Conservation (phyloP, 2,888 invertebrate genomes). For the Orthosia gracilis region DNA sequence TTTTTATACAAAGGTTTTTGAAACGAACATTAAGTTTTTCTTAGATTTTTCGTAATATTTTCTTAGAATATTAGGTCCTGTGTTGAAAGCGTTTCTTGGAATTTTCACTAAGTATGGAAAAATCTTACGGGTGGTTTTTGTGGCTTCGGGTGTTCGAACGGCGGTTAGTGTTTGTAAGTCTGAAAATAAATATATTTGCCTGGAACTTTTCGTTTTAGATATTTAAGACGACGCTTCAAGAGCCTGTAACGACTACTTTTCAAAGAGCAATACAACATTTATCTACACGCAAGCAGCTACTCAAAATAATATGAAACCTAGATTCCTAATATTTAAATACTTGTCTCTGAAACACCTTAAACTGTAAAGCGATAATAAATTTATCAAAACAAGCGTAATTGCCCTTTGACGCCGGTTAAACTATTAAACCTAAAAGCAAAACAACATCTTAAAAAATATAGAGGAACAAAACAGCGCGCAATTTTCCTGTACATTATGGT, state of each 20-base stretch:
- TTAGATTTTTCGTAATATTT: neutral
- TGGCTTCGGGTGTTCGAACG: neutral
- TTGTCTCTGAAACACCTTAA: neutral
- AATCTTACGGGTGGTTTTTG: neutral
- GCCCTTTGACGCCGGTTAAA: neutral
- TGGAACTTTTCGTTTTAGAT: fast-evolving
- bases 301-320: neutral
- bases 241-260: no score
- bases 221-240: neutral
- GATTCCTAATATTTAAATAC: no score
- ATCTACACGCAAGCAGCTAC: neutral
- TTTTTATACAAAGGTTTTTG: neutral
- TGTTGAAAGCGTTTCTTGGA: slow-evolving; percentile 1
- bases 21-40: neutral
- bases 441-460: slow-evolving; percentile 30
- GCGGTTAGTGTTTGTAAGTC: no score
- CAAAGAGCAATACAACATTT: neutral
- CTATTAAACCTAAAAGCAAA: slow-evolving; percentile 27
- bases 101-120: neutral
- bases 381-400: slow-evolving; percentile 2
- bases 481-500: slow-evolving; percentile 53
- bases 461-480: slow-evolving; percentile 35
- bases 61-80: neutral
- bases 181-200: neutral
- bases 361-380: neutral